These are phyloP conservation scores for Daubentonia madagascariensis DNA, from an alignment of 2,113 vertebrate genomes.

Conservation along the genomic window DNA sequence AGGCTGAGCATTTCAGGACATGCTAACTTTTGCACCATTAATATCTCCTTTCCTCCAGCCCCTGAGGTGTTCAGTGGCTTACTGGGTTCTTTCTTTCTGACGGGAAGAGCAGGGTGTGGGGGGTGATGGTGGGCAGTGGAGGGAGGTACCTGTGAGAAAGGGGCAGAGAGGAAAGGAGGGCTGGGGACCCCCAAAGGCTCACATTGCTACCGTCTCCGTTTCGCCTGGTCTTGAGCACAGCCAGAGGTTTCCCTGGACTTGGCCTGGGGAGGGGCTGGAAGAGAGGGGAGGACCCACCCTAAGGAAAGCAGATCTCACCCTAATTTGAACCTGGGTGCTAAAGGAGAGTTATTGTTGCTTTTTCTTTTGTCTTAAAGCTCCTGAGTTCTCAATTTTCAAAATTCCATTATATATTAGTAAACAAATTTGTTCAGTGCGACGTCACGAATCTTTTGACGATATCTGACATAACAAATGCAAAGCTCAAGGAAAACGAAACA, in stretches of 20 bases:
- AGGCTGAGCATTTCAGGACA: neutral
- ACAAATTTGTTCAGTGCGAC: too few species aligned
- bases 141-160: neutral
- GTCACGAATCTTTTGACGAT: too few species aligned
- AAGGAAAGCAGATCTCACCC: neutral
- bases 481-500: neutral
- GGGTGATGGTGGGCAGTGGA: neutral
- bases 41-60: neutral
- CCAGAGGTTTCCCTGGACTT: neutral
- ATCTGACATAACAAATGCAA: neutral
- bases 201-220: too few species aligned
- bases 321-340: neutral
- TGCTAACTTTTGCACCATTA: neutral
- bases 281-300: rapidly evolving
- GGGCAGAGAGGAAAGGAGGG: neutral
- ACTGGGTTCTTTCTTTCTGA: neutral
- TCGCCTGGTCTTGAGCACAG: neutral
- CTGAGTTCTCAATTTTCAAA: neutral
- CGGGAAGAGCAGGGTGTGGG: neutral
- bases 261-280: neutral
- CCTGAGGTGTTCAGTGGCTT: neutral
- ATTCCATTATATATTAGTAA: neutral
- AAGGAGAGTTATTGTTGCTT: neutral
- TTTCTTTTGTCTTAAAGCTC: neutral
- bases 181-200: neutral